Evolutionary conservation across 2,797 vertebrate genomes (phyloP).

Genomic region (Melanogrammus aeglefinus): DNA sequence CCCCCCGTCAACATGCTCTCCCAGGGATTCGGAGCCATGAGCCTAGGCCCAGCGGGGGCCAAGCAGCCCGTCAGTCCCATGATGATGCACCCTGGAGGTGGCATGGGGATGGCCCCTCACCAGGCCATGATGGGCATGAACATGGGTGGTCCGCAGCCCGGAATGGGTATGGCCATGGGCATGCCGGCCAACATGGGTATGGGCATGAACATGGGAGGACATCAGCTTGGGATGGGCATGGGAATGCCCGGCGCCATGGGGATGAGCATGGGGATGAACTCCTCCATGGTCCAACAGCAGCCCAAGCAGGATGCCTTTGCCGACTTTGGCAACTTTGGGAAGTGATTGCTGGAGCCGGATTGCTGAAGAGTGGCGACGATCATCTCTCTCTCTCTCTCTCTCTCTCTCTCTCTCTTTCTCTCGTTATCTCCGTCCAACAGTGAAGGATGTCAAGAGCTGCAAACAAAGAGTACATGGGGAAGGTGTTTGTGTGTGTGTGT

Average conservation of each 20-base stretch:
- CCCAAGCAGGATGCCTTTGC: conserved; percentile 98
- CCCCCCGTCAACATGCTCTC: conserved; percentile 81
- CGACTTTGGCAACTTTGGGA: conserved; percentile 98
- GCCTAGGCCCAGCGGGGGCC: conserved; percentile 75
- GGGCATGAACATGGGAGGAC: conserved; percentile 76
- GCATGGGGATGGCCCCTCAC: conserved; percentile 61
- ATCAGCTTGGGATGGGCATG: conserved; percentile 71
- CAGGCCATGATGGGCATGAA: conserved; percentile 67
- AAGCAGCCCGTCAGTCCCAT: conserved; percentile 73
- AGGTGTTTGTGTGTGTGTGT: too few species aligned
- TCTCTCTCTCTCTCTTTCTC: conserved; percentile 17
- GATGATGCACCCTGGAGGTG: conserved; percentile 81
- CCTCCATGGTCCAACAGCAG: conserved; percentile 80
- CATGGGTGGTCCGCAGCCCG: conserved; percentile 60
- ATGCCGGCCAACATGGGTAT: conserved; percentile 74
- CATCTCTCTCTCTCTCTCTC: conserved; percentile 19
- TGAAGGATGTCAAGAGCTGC: conserved; percentile 76
- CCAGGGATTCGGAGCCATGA: conserved; percentile 89
- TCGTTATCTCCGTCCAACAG: conserved; percentile 60
- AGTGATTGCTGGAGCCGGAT: conserved; percentile 75
- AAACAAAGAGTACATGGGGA: conserved; percentile 78
- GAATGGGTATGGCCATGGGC: conserved; percentile 75
- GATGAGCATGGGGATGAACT: conserved; percentile 78
- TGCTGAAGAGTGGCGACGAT: conserved; percentile 68
- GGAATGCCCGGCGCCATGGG: conserved; percentile 63